Conservation (phyloP, 2,888 invertebrate genomes). For the Endotricha flammealis region DNA sequence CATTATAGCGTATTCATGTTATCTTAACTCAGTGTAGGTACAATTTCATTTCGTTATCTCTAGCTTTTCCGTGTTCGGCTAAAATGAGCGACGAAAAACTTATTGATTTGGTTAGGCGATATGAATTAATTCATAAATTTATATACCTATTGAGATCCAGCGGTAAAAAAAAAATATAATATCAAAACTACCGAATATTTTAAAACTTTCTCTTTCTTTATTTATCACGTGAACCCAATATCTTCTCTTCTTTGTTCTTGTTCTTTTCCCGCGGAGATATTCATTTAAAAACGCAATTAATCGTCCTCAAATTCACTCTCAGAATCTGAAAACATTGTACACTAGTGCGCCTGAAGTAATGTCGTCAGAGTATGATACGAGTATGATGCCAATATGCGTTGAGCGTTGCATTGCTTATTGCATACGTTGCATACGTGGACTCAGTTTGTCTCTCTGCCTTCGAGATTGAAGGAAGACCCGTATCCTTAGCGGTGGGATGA, state of each 20-base stretch:
- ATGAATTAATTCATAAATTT: too few relatives aligned
- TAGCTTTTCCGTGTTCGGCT: too few relatives aligned
- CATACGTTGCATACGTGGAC: not conserved
- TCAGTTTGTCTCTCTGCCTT: not conserved
- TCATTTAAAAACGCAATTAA: conserved; percentile 2
- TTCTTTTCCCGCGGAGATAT: not conserved
- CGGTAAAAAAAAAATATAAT: too few relatives aligned
- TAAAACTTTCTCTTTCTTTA: not conserved
- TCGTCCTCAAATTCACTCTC: conserved; percentile 5
- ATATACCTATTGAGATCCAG: too few relatives aligned
- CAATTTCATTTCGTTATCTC: too few relatives aligned
- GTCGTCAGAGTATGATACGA: not conserved
- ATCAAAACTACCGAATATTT: too few relatives aligned
- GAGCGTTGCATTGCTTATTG: not conserved
- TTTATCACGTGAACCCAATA: not conserved
- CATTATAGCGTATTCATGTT: too few relatives aligned
- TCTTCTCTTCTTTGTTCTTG: not conserved
- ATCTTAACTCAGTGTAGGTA: too few relatives aligned
- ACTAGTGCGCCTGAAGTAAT: not conserved
- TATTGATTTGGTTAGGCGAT: too few relatives aligned
- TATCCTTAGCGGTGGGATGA: too few relatives aligned
- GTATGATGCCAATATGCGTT: not conserved
- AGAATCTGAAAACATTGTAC: not conserved
- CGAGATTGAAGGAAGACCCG: too few relatives aligned
- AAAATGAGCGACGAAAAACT: too few relatives aligned